A percentile compares a stretch with the other conserved stretches of the same genome.
Evolutionary conservation across 1,140 invertebrate genomes (phyloP).

Genomic region (Galleria mellonella): DNA sequence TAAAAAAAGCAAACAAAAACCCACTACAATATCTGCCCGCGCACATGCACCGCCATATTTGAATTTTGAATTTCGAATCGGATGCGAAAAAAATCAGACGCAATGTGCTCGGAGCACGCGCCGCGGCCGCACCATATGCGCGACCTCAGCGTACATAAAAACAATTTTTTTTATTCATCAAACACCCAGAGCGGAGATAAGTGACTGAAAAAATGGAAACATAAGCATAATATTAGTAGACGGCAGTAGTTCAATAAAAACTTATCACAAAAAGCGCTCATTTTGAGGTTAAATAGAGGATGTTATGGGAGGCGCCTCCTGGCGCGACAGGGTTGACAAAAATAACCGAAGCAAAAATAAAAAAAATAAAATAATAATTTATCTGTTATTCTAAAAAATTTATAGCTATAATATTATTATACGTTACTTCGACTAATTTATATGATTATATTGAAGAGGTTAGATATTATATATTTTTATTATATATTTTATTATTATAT

Average conservation of each 20-base stretch:
- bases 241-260: conserved; percentile 54
- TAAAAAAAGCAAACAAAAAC: conserved; percentile 12
- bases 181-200: conserved; percentile 47
- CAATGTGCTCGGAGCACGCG: conserved; percentile 63
- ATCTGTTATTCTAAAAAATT: too few relatives aligned
- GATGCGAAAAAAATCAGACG: conserved; percentile 66
- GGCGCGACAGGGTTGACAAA: conserved; percentile 28
- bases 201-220: conserved; percentile 58
- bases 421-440: too few relatives aligned
- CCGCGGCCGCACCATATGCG: conserved; percentile 59
- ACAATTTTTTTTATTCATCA: conserved; percentile 58
- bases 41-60: conserved; percentile 47
- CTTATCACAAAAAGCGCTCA: conserved; percentile 47
- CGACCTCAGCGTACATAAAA: conserved; percentile 27
- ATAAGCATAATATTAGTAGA: conserved; percentile 72
- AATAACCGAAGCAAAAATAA: not conserved
- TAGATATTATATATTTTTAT: too few relatives aligned
- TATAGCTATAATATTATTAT: too few relatives aligned
- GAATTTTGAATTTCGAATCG: conserved; percentile 68
- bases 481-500: too few relatives aligned
- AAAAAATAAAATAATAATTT: not conserved
- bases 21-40: conserved; percentile 31
- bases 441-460: too few relatives aligned
- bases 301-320: conserved; percentile 32
- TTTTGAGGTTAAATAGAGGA: conserved; percentile 65